phyloP scores from a whole-genome alignment of 2,797 vertebrate species.

The Etheostoma perlongum region DNA sequence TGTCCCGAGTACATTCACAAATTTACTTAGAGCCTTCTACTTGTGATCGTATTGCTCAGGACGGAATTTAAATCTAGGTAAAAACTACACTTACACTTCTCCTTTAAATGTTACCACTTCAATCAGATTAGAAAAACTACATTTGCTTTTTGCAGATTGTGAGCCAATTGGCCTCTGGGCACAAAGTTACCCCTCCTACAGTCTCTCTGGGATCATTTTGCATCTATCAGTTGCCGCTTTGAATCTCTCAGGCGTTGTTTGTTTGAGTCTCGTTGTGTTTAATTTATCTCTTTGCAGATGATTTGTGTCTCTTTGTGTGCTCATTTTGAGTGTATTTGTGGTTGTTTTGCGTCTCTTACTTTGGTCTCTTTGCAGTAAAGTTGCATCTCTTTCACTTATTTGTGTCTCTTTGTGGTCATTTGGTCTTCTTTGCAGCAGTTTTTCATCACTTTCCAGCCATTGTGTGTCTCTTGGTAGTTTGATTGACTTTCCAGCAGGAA shows the following conservation, averaged over 20 bases:
- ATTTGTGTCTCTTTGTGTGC: background rate
- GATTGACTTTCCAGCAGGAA: background rate
- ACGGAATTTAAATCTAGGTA: too few relatives aligned
- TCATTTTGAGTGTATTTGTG: background rate
- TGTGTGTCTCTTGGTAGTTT: background rate
- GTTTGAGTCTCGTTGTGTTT: background rate
- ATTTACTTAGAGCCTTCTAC: too few relatives aligned
- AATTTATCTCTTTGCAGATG: background rate
- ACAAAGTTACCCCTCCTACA: too few relatives aligned
- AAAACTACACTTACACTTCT: background rate
- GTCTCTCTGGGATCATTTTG: too few relatives aligned
- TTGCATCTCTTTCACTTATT: background rate
- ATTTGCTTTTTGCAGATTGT: background rate
- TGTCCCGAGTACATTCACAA: too few relatives aligned
- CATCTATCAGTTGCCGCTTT: background rate
- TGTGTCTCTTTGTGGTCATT: background rate
- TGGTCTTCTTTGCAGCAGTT: too few relatives aligned
- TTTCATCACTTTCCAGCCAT: background rate
- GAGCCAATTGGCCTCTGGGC: background rate
- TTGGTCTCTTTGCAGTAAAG: background rate
- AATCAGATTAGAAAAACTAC: background rate
- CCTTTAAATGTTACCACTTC: background rate
- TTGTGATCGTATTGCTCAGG: too few relatives aligned
- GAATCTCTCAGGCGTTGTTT: background rate
- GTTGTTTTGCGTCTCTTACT: background rate